A percentile compares a stretch with the other conserved stretches of the same genome.
phyloP scores from a whole-genome alignment of 2,888 invertebrate species.

The Temnothorax ravouxi region DNA sequence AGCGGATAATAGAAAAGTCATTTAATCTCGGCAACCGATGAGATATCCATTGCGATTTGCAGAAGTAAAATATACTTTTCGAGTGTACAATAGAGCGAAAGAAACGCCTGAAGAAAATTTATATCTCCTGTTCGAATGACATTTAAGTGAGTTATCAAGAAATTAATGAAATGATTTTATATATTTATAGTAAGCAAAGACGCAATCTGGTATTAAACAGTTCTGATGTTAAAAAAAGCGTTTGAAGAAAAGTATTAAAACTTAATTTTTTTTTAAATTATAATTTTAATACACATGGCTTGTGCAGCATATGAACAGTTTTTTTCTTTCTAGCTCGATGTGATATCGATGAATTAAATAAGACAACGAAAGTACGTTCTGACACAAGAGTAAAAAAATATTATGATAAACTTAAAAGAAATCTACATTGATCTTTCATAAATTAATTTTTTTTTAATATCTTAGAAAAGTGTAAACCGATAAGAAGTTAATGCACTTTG shows the following conservation, averaged over 20 bases:
- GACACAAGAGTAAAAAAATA: not conserved
- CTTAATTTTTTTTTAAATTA: not conserved
- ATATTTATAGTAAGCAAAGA: not conserved
- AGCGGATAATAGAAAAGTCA: slow-evolving; percentile 13
- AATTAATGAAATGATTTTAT: slow-evolving; percentile 8
- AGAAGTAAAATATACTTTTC: slow-evolving; percentile 16
- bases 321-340: not conserved
- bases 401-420: not conserved
- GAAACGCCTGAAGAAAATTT: not conserved
- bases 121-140: not conserved
- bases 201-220: not conserved
- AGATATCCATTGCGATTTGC: slow-evolving; percentile 35
- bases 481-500: slow-evolving; percentile 15
- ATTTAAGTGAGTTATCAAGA: slow-evolving; percentile 1
- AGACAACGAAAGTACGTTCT: not conserved
- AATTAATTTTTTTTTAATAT: not conserved
- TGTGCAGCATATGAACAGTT: not conserved
- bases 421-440: not conserved
- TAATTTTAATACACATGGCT: too few species aligned
- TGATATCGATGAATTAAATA: too few species aligned
- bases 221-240: not conserved
- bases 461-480: not conserved
- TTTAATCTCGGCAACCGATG: slow-evolving; percentile 14
- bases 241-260: not conserved
- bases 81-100: slow-evolving; percentile 12